Percentiles rank a stretch among this genome's conserved stretches.
phyloP scores from a whole-genome alignment of 2,797 vertebrate species.

The Halcyon leucocephala region DNA sequence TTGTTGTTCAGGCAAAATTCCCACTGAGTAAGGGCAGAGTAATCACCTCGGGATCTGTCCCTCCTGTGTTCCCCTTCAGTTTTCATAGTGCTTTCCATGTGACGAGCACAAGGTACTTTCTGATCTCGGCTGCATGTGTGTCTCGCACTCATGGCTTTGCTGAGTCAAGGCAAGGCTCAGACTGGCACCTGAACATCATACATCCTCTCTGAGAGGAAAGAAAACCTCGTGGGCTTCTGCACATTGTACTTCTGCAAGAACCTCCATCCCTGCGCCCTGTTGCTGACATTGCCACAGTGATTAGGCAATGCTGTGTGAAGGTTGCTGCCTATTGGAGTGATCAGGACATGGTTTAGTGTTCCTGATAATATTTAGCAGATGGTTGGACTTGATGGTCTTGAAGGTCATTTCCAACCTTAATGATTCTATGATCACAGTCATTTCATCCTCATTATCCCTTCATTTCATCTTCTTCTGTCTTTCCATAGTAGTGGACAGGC shows the following conservation, averaged over 20 bases:
- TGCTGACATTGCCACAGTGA: fast-evolving
- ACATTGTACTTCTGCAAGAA: neutral
- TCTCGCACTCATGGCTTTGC: neutral
- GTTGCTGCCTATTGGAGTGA: neutral
- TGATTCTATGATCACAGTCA: no score
- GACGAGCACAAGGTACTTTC: neutral
- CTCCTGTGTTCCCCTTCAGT: slow-evolving; percentile 1
- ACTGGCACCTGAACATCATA: neutral
- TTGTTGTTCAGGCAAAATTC: slow-evolving; percentile 69
- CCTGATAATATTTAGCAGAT: no score
- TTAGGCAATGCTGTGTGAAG: neutral
- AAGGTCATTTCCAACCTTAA: no score
- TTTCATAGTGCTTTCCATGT: neutral
- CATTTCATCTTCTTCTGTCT: neutral
- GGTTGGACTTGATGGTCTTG: no score
- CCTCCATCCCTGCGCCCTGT: fast-evolving
- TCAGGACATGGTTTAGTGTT: neutral
- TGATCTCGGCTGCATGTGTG: neutral
- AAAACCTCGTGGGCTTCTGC: neutral
- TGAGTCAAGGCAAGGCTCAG: slow-evolving; percentile 35
- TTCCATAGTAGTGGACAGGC: neutral
- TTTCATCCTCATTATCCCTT: neutral
- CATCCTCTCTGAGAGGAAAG: neutral
- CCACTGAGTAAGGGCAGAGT: slow-evolving; percentile 71
- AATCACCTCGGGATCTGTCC: slow-evolving; percentile 39